phyloP scores from a whole-genome alignment of 2,797 vertebrate genomes.

The Lithobates sylvaticus region DNA sequence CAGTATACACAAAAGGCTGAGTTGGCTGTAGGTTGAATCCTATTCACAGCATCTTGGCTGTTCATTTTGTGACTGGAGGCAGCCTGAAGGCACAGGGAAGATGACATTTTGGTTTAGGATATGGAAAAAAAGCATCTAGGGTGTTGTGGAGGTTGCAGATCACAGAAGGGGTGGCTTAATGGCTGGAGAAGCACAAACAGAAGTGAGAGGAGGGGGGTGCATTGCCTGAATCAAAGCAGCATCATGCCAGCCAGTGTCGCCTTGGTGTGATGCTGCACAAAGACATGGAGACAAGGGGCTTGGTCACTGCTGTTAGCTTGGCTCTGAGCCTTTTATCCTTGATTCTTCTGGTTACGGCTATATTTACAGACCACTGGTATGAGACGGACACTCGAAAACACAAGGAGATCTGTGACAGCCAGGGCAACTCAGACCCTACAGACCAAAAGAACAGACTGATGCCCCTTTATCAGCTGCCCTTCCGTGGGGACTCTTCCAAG shows the following conservation, averaged over 20 bases:
- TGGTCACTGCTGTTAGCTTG: constrained; percentile 81
- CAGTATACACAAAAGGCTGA: constrained; percentile 29
- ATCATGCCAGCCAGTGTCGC: constrained; percentile 34
- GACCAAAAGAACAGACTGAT: constrained; percentile 85
- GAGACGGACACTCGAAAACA: constrained; percentile 86
- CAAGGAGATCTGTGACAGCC: constrained; percentile 83
- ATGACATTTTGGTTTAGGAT: constrained; percentile 37
- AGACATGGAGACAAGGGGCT: constrained; percentile 79
- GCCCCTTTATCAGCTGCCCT: constrained; percentile 87
- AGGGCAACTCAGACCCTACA: constrained; percentile 79
- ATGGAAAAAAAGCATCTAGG: constrained; percentile 20
- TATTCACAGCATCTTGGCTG: constrained; percentile 19
- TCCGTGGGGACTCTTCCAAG: constrained; percentile 73
- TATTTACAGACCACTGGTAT: constrained; percentile 88
- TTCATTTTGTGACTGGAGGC: constrained; percentile 25
- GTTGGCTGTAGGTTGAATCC: constrained; percentile 6
- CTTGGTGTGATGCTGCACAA: constrained; percentile 53
- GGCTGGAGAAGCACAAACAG: constrained; percentile 40
- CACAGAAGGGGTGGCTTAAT: constrained; percentile 46
- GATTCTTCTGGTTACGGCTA: constrained; percentile 83
- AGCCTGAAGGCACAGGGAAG: constrained; percentile 7
- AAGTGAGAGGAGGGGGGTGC: constrained; percentile 43
- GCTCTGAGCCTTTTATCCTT: constrained; percentile 80
- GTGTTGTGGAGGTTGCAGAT: constrained; percentile 33
- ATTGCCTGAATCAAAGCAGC: constrained; percentile 42